Conservation (phyloP, 1,140 invertebrate species). For the Cephus cinctus region DNA sequence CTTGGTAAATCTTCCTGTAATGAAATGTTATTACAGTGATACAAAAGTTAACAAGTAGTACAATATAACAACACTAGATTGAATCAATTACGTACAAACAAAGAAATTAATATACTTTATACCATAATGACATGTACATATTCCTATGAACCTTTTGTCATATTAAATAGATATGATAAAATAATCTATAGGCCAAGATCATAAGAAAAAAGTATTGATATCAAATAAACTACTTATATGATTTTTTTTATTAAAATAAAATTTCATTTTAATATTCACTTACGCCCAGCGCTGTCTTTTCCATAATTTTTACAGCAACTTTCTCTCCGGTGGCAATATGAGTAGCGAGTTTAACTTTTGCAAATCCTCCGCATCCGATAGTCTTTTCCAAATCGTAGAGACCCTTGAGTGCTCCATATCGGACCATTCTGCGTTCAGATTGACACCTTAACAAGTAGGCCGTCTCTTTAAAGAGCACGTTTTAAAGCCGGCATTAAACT, state of each 20-base stretch:
- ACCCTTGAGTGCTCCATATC: slow-evolving; percentile 59
- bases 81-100: not conserved
- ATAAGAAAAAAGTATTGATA: not conserved
- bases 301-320: slow-evolving; percentile 87
- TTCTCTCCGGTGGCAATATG: slow-evolving; percentile 77
- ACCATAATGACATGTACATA: not conserved
- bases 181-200: not conserved
- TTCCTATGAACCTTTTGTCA: not conserved
- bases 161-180: not conserved
- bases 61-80: not conserved
- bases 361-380: slow-evolving; percentile 76
- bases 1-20: slow-evolving; percentile 75
- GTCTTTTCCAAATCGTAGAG: slow-evolving; percentile 74
- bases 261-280: slow-evolving; percentile 30
- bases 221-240: slow-evolving; percentile 1
- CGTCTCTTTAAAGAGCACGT: not conserved
- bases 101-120: too few species aligned
- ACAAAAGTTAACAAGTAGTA: too few species aligned
- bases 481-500: slow-evolving; percentile 8
- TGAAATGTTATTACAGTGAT: slow-evolving; percentile 17
- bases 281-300: slow-evolving; percentile 73
- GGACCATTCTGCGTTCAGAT: slow-evolving; percentile 43
- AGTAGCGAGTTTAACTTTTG: slow-evolving; percentile 77
- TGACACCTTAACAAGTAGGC: not conserved
- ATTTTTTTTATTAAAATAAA: slow-evolving; percentile 2